phyloP scores from a whole-genome alignment of 2,888 invertebrate genomes.

The Rhaphigaster nebulosa region DNA sequence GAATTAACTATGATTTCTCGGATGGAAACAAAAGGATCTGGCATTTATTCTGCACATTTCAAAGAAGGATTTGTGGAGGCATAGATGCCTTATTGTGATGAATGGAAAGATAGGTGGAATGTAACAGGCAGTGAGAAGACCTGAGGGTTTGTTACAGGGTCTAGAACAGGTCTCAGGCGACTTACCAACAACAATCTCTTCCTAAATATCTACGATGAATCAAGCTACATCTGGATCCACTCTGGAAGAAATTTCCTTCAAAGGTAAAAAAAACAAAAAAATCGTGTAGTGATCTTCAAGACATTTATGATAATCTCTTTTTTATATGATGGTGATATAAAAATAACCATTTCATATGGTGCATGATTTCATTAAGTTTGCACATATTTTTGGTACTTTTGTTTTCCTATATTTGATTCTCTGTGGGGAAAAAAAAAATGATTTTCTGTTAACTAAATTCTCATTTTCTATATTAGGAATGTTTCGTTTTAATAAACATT shows the following conservation, averaged over 20 bases:
- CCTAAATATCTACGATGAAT: conserved; percentile 48
- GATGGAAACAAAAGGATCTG: background rate
- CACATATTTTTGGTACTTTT: background rate
- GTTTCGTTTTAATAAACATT: background rate
- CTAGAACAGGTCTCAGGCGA: conserved; percentile 66
- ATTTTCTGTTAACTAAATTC: background rate
- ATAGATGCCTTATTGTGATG: background rate
- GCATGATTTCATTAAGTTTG: background rate
- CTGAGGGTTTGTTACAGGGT: conserved; percentile 78
- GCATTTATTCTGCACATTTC: background rate
- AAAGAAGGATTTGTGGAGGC: conserved; percentile 42
- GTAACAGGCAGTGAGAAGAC: conserved; percentile 66
- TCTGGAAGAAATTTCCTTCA: conserved; percentile 35
- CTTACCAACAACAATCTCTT: conserved; percentile 50
- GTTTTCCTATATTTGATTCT: background rate
- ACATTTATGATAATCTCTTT: conserved; percentile 49
- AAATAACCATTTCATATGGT: conserved; percentile 24
- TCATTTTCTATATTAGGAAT: too few species aligned
- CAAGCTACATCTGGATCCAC: conserved; percentile 48
- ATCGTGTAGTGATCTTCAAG: conserved; percentile 52
- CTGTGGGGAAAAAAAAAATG: background rate
- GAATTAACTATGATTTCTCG: background rate
- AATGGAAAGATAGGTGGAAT: conserved; percentile 52
- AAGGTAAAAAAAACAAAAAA: conserved; percentile 46
- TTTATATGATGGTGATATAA: conserved; percentile 31